Percentiles rank a stretch among this genome's conserved stretches.
Conservation (phyloP, 2,113 vertebrate genomes). For the Amphiprion percula region DNA sequence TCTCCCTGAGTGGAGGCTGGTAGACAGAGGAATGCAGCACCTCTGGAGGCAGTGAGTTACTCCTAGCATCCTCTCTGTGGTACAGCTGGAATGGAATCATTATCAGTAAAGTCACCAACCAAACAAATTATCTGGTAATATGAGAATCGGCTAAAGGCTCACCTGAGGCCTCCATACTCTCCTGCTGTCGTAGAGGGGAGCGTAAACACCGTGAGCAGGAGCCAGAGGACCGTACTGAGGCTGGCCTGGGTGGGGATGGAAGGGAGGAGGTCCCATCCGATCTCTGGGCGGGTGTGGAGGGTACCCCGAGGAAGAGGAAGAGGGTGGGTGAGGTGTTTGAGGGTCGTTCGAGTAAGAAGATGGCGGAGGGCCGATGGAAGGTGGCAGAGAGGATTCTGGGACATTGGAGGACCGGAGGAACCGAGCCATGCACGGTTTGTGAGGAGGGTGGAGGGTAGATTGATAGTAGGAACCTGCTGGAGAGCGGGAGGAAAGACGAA, state of each 20-base stretch:
- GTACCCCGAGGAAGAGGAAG: conserved; percentile 89
- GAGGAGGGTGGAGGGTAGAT: conserved; percentile 88
- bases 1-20: conserved; percentile 92
- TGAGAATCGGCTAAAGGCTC: background rate
- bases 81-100: conserved; percentile 84
- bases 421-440: conserved; percentile 91
- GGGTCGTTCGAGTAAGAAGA: conserved; percentile 68
- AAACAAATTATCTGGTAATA: background rate
- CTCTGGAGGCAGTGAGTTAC: conserved; percentile 96
- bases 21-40: conserved; percentile 94
- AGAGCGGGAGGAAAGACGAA: conserved; percentile 47
- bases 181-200: conserved; percentile 95
- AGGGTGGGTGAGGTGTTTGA: conserved; percentile 65
- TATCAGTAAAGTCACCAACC: background rate
- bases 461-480: conserved; percentile 90
- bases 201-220: conserved; percentile 91
- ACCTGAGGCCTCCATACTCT: conserved; percentile 94
- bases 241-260: conserved; percentile 87
- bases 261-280: conserved; percentile 87
- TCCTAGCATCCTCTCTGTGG: conserved; percentile 94
- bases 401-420: conserved; percentile 92
- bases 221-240: conserved; percentile 88
- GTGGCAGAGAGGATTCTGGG: conserved; percentile 91
- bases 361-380: conserved; percentile 82
- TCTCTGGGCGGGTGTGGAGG: conserved; percentile 88